These are phyloP conservation scores for Phoxinus dragarum DNA, from an alignment of 2,797 vertebrate genomes.

Conservation along the genomic window DNA sequence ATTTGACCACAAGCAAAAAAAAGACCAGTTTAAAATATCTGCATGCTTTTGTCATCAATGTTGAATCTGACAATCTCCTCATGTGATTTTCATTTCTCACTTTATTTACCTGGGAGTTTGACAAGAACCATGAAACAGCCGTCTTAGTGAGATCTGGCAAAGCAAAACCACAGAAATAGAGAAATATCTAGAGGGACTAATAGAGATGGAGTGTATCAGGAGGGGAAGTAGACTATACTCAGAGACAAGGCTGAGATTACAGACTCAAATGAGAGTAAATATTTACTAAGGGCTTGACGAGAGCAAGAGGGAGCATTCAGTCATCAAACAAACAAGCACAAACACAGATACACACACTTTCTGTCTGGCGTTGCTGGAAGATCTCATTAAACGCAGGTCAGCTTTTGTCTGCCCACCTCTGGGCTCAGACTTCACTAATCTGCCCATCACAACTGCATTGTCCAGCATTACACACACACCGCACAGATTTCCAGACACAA, in stretches of 20 bases:
- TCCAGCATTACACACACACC: conserved; percentile 42
- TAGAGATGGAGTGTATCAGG: conserved; percentile 40
- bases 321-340: conserved; percentile 50
- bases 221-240: conserved; percentile 32
- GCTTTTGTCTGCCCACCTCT: conserved; percentile 51
- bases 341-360: conserved; percentile 35
- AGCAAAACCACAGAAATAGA: conserved; percentile 29
- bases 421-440: conserved; percentile 59
- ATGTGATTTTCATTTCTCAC: not conserved
- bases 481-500: conserved; percentile 58
- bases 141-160: conserved; percentile 32
- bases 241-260: conserved; percentile 49
- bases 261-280: conserved; percentile 55
- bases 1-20: not conserved
- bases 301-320: conserved; percentile 50
- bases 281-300: conserved; percentile 50
- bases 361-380: conserved; percentile 45
- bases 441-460: conserved; percentile 58
- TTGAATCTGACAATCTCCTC: not conserved
- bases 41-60: not conserved
- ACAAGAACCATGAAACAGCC: conserved; percentile 18
- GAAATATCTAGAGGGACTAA: conserved; percentile 44
- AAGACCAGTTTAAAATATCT: not conserved
- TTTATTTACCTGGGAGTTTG: conserved; percentile 26
- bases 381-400: conserved; percentile 61